Evolutionary conservation across 2,113 vertebrate genomes (phyloP).

Genomic region (Ciconia maguari): DNA sequence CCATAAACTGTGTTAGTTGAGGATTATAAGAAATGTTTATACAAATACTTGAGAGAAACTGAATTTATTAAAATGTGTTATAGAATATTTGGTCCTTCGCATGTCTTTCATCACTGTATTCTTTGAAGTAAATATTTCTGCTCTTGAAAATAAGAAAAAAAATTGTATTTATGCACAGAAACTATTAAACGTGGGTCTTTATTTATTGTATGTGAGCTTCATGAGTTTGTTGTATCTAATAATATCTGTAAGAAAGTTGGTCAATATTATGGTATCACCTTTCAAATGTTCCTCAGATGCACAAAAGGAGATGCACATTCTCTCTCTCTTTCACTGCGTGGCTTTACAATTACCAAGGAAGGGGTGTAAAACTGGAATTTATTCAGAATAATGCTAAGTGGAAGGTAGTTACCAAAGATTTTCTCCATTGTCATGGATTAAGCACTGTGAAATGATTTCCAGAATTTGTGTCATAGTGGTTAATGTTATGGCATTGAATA

Average conservation of each 20-base stretch:
- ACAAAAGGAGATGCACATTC: accelerated
- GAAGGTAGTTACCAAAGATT: not conserved
- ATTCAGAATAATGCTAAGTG: not conserved
- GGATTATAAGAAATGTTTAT: not conserved
- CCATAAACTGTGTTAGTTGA: not conserved
- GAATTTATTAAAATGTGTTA: not conserved
- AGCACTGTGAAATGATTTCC: not conserved
- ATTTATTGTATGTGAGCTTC: not conserved
- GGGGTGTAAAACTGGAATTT: not conserved
- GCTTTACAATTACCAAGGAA: not conserved
- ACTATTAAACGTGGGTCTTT: not conserved
- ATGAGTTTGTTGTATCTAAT: not conserved
- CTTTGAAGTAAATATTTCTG: not conserved
- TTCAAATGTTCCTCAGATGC: not conserved
- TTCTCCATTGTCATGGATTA: not conserved
- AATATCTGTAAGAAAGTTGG: not conserved
- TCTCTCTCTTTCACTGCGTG: not conserved
- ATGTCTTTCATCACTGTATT: not conserved
- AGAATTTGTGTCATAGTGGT: not conserved
- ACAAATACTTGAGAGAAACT: not conserved
- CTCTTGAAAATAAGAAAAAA: not conserved
- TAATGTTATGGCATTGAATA: not conserved
- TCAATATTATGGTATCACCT: not conserved
- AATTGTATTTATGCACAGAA: not conserved
- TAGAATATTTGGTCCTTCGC: not conserved